Percentiles rank a stretch among this genome's conserved stretches.
These are phyloP conservation scores for Pomacea maculata DNA, from an alignment of 1,140 invertebrate species.

Conservation along the genomic window DNA sequence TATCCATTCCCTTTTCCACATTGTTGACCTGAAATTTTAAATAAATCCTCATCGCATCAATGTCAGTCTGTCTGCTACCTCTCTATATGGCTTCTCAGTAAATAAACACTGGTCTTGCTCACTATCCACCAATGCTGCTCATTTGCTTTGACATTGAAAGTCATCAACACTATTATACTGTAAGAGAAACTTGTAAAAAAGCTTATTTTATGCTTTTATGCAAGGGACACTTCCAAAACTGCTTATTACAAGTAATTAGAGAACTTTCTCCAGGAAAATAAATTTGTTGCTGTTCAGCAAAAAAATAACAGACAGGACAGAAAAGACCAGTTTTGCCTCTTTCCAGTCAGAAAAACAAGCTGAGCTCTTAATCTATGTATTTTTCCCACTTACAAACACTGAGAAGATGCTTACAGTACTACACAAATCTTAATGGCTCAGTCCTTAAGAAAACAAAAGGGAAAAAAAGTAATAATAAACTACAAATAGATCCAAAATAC, in stretches of 20 bases:
- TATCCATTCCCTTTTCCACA: slow-evolving; percentile 42
- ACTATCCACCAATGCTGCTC: neutral
- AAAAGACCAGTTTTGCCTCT: no score
- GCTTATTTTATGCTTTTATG: neutral
- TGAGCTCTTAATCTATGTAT: neutral
- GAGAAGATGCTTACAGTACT: no score
- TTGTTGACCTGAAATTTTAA: slow-evolving; percentile 41
- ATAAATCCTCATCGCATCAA: no score
- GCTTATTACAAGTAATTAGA: no score
- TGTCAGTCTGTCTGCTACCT: no score
- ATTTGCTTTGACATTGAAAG: neutral
- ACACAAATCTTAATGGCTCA: no score
- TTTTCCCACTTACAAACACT: no score
- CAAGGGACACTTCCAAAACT: no score
- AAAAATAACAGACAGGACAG: neutral
- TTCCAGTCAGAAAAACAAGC: no score
- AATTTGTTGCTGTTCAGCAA: neutral
- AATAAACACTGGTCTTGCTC: no score
- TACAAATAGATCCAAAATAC: slow-evolving; percentile 32
- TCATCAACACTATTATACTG: neutral
- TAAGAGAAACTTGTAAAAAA: neutral
- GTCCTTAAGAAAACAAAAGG: neutral
- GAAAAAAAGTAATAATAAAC: neutral
- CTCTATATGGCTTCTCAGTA: no score
- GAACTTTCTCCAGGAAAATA: neutral